A percentile compares a stretch with the other conserved stretches of the same genome.
phyloP scores from a whole-genome alignment of 2,113 vertebrate genomes.

The Vimba vimba region DNA sequence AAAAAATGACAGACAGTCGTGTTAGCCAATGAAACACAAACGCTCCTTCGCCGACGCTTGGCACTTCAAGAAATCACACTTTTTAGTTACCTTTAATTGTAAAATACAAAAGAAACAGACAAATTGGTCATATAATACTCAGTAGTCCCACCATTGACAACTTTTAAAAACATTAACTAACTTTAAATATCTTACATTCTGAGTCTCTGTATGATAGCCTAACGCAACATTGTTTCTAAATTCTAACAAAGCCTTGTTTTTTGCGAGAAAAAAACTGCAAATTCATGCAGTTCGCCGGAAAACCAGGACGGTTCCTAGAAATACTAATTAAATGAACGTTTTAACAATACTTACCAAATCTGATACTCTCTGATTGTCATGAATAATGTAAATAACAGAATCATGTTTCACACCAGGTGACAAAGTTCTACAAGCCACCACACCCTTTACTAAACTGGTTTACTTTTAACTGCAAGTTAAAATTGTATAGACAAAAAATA shows the following conservation, averaged over 20 bases:
- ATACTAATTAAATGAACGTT: neutral
- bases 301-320: neutral
- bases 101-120: neutral
- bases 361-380: conserved; percentile 25
- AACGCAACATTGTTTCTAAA: neutral
- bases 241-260: neutral
- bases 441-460: neutral
- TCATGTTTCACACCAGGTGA: conserved; percentile 6
- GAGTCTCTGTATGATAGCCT: neutral
- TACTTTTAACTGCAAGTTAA: neutral
- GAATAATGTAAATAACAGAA: conserved; percentile 25
- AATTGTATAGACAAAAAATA: neutral
- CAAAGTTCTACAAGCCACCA: neutral
- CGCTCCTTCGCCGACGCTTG: neutral
- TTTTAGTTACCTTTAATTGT: neutral
- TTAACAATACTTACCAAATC: neutral
- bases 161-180: neutral
- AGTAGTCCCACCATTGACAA: neutral
- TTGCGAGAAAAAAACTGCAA: neutral
- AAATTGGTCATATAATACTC: neutral
- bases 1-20: neutral
- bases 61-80: neutral
- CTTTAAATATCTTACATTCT: neutral
- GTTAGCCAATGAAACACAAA: conserved; percentile 23
- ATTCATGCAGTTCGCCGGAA: neutral